Base-by-base conservation (phyloP, 2,797 vertebrate genomes). In the Rhabdomys pumilio region DNA sequence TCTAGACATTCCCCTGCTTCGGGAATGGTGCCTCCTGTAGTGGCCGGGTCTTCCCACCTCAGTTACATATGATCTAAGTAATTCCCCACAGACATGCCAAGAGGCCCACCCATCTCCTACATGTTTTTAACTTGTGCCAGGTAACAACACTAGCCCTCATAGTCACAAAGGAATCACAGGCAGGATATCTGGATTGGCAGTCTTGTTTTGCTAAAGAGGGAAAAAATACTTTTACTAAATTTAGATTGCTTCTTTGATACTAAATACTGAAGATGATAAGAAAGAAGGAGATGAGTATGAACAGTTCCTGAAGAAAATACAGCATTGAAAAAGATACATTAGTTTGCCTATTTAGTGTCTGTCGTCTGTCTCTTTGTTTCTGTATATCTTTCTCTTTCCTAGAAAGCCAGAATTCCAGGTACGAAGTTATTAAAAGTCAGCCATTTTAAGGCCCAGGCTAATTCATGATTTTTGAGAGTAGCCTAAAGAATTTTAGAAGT, bases 401-500 rank as follows among this genome's bases (percentile, higher is more conserved):
- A 6, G 50, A 94, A 96, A 91, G 73, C 59, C 34, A 83, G 61
- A 93, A 89, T 82, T 93, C 38, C 13, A 38, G 53, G 57, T 83
- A 76, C 57, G 31, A 91, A 93, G 84, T 44, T 87, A 87, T 14
- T 38, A 83, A 84, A 90, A 61, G n/a, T 91, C 75, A 90, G 12
- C 73, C 19, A 83, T 82, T 96, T 95, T 50, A 85, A 93, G 34
- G 34, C 8, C 41, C 59, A 10, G 63, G 50, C 50, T 59, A 91
- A 91, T 63, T 92, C 44, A 83, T 90, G 53, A 75, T 91, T 92
- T 92, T n/a, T 95, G 89, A 79, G 44, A 95, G 26, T 57, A 94
- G 24, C 55, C 84, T 96, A 63, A 94, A 91, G 55, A 88, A 55
- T 90, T 97, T 72, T 84, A 82, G 55, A 65, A 77, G 38, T 93